Base-by-base conservation (phyloP, 2,113 vertebrate species). In the Cynopterus brachyotis region DNA sequence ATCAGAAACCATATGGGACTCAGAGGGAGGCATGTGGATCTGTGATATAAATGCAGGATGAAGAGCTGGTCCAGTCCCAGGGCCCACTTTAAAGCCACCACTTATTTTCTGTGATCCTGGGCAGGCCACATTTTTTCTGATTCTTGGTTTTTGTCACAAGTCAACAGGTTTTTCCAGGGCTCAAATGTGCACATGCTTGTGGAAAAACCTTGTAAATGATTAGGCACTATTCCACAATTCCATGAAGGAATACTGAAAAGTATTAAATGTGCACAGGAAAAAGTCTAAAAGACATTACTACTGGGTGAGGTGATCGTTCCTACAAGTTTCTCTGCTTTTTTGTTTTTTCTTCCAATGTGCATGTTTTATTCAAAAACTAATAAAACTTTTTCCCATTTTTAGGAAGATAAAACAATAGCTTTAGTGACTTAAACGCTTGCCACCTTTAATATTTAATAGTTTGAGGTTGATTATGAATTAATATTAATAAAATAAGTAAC, bases 391-490 rank as follows among this genome's bases (percentile, higher is more conserved):
- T 32, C 35, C 60, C 20, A 55, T 76, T 89, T 89, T 80, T 26
- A 30, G n/a, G 55, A 89, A 84, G 55, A 62, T 64, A 55, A 83
- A 76, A 72, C 45, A 95, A 22, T 24, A 50, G 30, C 47, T 82
- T 83, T 62, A 67, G 45, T 28, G 67, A 76, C 0, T 55, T 90
- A 86, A 57, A 62, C 30, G 17, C 5, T 75, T 37, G 8, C 19
- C 24, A 57, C 26, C 15, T 70, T 91, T 81, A 90, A 82, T 9
- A 40, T 70, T 91, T 81, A 90, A 82, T 9, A 40, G 40, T n/a
- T 30, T 70, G 67, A 82, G 20, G 75, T 9, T 50, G 67, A 86
- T 35, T 94, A 60, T 47, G 19, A 89, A 70, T 78, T 53, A 89
- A 53, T 55, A 37, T 30, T 78, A 10, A 35, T 85, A 93, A 92